Base-by-base conservation (phyloP, 2,113 vertebrate genomes). In the Picathartes gymnocephalus region DNA sequence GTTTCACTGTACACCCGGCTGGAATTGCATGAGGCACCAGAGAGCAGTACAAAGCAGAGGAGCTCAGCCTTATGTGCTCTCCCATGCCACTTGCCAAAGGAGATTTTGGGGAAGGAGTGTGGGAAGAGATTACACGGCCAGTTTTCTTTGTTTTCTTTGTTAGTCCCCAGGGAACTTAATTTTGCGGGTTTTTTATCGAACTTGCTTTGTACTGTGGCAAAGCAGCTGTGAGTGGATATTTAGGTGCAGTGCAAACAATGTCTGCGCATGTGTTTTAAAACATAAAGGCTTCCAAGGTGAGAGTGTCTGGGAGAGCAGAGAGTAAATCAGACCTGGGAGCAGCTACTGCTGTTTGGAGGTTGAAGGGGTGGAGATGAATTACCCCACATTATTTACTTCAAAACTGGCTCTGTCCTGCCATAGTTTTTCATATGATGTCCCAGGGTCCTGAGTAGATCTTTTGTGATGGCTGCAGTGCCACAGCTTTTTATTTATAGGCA, bases 21-120 rank as follows among this genome's bases (percentile, higher is more conserved):
- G 88, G 88, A 91, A 77, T 76, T 84, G 90, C 78, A 88, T 22
- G 91, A 61, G 89, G 92, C 96, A 81, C 88, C 82, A 81, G 85
- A 88, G 96, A 95, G 48, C 81, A 88, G 65, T 31, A 85, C 84
- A 93, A 91, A 94, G 80, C 88, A 79, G 88, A 45, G 78, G 77
- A 93, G 68, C 92, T 95, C 95, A 94, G 91, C 88, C 88, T 68
- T 21, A 6, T 1, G 10, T 81, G 70, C 70, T 95, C 90, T 95
- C 73, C 88, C 88, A 61, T 93, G 88, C 58, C 69, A 61, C 84
- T 97, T 95, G 93, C 93, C 95, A 95, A 86, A 90, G 83, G 88
- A 90, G 92, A 86, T 96, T 92, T 92, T 95, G 84, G 90, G 81
- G 81, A 96, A 97, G 91, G 92, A 95, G 65, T 95, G 96, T 96